Evolutionary conservation across 92 coral and sea anemone species (phyloP), one percentile per base, ranked within the genome.

Genomic region (Desmophyllum pertusum): DNA sequence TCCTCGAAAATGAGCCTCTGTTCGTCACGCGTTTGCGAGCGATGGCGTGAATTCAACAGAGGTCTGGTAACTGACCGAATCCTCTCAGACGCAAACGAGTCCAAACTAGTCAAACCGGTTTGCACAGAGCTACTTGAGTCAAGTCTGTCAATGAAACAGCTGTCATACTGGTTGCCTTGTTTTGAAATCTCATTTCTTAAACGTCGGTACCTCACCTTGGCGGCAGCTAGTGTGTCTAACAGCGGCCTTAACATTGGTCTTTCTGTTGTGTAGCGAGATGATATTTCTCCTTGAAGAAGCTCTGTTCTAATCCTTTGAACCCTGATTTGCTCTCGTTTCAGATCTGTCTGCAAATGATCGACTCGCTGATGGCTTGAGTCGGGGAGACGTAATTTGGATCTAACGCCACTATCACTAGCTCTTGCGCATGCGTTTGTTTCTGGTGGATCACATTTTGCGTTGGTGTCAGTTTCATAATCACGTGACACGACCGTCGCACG

Each of bases 321-420:
- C 30, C 85, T 81, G 65, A 76, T 41, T 76, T 93, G 96, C 39
- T 93, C 94, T 13, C 81, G 76, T 43, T 75, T 90, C 76, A 93
- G 74, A 63, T 85, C 89, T 73, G 67, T 87, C 61, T 79, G 88
- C 52, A 90, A 72, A 52, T 68, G 52, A 38, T 85, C 84, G 31
- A 90, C 69, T 55, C 76, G 76, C 31, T 82, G 81, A 77, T 73
- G 23, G 77, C 55, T 14, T 1, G 61, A 30, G 29, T 33, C 63
- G 6, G 43, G 43, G 29, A 13, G 31, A 10, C 46, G 48, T 80
- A 41, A 29, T 2, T 36, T 25, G 4, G 36, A 68, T 33, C 52
- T 33, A 23, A 23, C 2, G 52, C 21, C 40, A 1, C 15, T 35
- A 37, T 33, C 13, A 52, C 30, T 38, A 39, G 46, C n/a, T 50